Evolutionary conservation across 2,113 vertebrate species (phyloP).

Genomic region (Rhea americana): DNA sequence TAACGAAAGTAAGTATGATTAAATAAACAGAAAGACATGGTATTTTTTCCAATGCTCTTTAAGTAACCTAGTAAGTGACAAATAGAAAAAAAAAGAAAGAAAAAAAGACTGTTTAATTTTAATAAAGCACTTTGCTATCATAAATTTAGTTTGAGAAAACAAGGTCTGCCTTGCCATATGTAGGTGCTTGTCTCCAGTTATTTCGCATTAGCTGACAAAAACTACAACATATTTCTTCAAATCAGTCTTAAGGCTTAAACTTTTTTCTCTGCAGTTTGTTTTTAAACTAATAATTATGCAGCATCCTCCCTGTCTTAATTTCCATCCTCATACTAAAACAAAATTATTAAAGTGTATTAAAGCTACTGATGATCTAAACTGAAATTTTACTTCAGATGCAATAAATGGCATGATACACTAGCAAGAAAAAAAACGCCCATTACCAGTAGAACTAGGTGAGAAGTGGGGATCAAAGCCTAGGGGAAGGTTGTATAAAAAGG

Average conservation of each 20-base stretch:
- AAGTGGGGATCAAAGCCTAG: not conserved
- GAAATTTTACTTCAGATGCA: not conserved
- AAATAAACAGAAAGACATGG: not conserved
- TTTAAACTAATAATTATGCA: not conserved
- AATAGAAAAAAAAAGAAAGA: not conserved
- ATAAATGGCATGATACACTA: not conserved
- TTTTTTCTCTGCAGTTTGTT: not conserved
- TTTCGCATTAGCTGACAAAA: not conserved
- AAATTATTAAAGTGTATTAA: not conserved
- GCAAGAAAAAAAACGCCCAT: not conserved
- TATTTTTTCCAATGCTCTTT: not conserved
- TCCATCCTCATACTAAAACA: not conserved
- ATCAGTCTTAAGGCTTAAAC: not conserved
- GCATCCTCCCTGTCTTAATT: not conserved
- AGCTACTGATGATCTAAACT: not conserved
- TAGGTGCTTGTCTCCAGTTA: not conserved
- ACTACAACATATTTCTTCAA: not conserved
- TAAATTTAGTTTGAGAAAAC: not conserved
- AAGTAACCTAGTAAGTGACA: not conserved
- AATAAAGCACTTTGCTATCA: not conserved
- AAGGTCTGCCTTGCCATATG: not conserved
- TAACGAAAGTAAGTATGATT: not conserved
- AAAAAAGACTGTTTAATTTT: not conserved
- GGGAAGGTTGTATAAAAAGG: not conserved
- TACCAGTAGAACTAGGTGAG: not conserved